A percentile compares a stretch with the other conserved stretches of the same genome.
phyloP scores from a whole-genome alignment of 1,140 invertebrate species.

The Scylla paramamosain region DNA sequence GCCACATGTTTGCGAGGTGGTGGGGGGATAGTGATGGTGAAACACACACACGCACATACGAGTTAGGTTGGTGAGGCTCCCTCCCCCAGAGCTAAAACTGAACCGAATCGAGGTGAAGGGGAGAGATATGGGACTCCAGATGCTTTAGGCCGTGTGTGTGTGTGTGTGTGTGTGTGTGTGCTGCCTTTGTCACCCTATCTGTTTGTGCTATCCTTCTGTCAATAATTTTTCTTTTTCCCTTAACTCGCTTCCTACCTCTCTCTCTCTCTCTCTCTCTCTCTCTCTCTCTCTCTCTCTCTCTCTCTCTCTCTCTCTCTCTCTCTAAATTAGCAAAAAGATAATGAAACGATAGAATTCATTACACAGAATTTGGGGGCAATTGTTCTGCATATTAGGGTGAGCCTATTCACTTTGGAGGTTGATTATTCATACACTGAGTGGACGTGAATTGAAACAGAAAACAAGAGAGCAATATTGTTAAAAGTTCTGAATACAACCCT shows the following conservation, averaged over 20 bases:
- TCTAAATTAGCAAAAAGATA: slow-evolving; percentile 35
- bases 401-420: not conserved
- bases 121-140: too few relatives aligned
- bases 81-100: too few relatives aligned
- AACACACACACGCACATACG: not conserved
- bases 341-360: slow-evolving; percentile 3
- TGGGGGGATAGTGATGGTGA: not conserved
- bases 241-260: slow-evolving; percentile 34
- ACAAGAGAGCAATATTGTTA: not conserved
- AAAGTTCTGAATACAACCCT: too few relatives aligned
- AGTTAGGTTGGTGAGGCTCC: too few relatives aligned
- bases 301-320: not conserved
- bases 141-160: too few relatives aligned
- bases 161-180: too few relatives aligned
- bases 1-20: too few relatives aligned
- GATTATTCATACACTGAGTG: not conserved
- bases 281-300: slow-evolving; percentile 53
- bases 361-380: not conserved
- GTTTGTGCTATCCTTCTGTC: not conserved
- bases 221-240: not conserved
- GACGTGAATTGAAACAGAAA: not conserved
- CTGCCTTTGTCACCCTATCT: not conserved
- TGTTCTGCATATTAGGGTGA: not conserved
- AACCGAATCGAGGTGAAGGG: too few relatives aligned
- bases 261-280: not conserved